These are phyloP conservation scores for Stichopus horrens DNA, from an alignment of 53 echinoderm and acorn worm species.

Conservation along the genomic window DNA sequence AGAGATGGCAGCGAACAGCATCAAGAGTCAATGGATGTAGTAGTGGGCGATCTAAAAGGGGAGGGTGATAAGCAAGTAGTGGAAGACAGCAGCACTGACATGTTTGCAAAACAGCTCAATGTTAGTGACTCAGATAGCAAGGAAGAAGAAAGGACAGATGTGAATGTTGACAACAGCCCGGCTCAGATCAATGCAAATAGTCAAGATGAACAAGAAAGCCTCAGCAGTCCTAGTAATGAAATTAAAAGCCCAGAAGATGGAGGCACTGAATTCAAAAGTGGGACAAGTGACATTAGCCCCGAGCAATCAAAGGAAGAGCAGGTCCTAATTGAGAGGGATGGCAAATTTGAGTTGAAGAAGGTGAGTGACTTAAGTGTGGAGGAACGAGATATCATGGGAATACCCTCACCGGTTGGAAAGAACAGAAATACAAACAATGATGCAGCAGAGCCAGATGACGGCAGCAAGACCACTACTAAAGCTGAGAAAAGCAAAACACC, in stretches of 20 bases:
- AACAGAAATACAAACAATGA: conserved; percentile 17
- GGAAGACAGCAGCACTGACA: background rate
- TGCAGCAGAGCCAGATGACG: background rate
- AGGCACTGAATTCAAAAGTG: background rate
- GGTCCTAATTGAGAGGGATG: conserved; percentile 84
- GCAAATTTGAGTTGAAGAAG: conserved; percentile 84
- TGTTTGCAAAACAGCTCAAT: conserved; percentile 32
- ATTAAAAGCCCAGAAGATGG: background rate
- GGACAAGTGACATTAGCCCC: background rate
- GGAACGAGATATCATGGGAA: conserved; percentile 73
- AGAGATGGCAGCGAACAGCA: background rate
- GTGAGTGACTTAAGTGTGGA: conserved; percentile 74
- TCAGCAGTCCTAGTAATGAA: background rate
- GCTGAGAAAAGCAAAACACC: conserved; percentile 36
- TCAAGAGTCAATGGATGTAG: background rate
- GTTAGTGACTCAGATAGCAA: background rate
- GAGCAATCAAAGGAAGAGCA: conserved; percentile 46
- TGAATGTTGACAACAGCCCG: background rate
- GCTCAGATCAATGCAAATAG: background rate
- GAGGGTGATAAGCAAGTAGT: conserved; percentile 1
- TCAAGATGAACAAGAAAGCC: background rate
- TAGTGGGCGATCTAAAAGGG: background rate
- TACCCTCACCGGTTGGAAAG: conserved; percentile 20
- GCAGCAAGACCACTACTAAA: conserved; percentile 11
- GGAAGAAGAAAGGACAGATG: conserved; percentile 9